A percentile compares a stretch with the other conserved stretches of the same genome.
These are phyloP conservation scores for Ptilorrhoa leucosticta DNA, from an alignment of 2,113 vertebrate genomes.

Conservation along the genomic window DNA sequence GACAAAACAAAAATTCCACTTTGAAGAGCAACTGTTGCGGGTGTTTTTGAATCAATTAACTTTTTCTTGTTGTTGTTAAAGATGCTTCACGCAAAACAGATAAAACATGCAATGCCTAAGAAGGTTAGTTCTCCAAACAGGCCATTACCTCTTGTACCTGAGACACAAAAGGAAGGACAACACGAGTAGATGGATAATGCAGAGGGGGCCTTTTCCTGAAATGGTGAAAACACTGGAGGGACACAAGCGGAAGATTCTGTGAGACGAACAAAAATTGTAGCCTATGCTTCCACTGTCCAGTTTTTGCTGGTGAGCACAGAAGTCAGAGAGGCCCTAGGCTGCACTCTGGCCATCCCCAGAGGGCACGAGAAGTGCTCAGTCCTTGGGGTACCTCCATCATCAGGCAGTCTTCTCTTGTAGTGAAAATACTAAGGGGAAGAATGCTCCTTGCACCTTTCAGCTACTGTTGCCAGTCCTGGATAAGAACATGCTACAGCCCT, in stretches of 20 bases:
- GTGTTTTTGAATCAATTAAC: neutral
- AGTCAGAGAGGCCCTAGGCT: neutral
- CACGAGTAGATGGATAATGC: neutral
- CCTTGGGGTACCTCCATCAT: neutral
- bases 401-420: neutral
- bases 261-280: neutral
- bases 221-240: neutral
- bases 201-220: neutral
- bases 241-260: neutral
- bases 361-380: neutral
- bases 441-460: neutral
- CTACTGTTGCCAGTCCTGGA: neutral
- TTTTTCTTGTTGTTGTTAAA: neutral
- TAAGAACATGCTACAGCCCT: neutral
- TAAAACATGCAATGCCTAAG: neutral
- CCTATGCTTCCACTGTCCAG: neutral
- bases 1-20: neutral
- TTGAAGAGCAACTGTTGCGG: rapidly evolving
- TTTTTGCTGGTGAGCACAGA: neutral
- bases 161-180: neutral
- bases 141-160: neutral
- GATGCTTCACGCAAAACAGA: neutral
- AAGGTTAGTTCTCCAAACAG: neutral
- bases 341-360: neutral
- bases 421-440: neutral